phyloP scores from a whole-genome alignment of 2,797 vertebrate genomes.

The Ceryle rudis region DNA sequence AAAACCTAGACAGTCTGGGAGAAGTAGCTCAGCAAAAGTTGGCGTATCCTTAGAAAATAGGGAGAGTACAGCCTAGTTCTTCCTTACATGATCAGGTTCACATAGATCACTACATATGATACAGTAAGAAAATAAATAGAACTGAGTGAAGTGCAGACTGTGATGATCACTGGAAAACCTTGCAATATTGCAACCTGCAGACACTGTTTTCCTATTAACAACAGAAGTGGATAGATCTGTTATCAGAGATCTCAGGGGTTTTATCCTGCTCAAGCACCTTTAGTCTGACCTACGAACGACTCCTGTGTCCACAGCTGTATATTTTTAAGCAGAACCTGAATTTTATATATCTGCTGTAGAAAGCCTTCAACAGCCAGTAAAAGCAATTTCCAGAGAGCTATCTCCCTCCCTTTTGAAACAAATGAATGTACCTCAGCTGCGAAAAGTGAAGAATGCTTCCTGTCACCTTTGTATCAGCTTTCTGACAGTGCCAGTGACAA shows the following conservation, averaged over 20 bases:
- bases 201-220: not conserved
- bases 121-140: not conserved
- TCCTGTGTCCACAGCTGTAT: not conserved
- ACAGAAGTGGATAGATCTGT: not conserved
- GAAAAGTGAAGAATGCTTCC: not conserved
- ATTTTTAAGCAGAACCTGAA: not conserved
- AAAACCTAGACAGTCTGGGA: not conserved
- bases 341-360: not conserved
- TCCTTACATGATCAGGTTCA: not conserved
- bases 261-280: not conserved
- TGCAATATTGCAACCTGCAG: not conserved
- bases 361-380: not conserved
- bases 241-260: not conserved
- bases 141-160: not conserved
- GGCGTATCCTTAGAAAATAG: not conserved
- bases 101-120: not conserved
- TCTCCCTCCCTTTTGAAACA: not conserved
- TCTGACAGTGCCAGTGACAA: not conserved
- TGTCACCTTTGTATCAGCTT: not conserved
- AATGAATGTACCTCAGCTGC: not conserved
- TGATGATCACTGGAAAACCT: not conserved
- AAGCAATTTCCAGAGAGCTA: not conserved
- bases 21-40: not conserved
- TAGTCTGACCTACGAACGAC: not conserved
- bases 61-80: not conserved